phyloP scores from a whole-genome alignment of 1,140 invertebrate species.

The Cydia splendana region DNA sequence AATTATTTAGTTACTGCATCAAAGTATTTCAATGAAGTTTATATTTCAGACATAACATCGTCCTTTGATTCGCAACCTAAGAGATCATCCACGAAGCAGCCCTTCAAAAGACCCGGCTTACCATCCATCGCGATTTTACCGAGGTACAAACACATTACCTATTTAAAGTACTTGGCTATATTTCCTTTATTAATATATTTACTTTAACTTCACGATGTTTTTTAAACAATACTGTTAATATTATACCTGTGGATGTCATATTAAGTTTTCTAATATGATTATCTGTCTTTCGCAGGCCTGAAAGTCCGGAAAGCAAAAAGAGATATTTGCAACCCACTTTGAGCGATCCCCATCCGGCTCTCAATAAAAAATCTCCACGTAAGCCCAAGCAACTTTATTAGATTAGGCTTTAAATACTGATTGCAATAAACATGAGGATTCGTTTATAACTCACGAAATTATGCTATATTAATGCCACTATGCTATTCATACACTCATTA shows the following conservation, averaged over 20 bases:
- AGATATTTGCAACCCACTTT: conserved; percentile 94
- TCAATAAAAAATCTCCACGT: conserved; percentile 87
- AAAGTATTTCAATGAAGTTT: conserved; percentile 17
- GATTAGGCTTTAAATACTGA: no score
- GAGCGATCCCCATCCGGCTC: conserved; percentile 89
- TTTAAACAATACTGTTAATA: no score
- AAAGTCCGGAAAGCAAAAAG: conserved; percentile 85
- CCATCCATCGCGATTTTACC: conserved; percentile 61
- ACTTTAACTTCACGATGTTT: no score
- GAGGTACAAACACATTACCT: conserved; percentile 46
- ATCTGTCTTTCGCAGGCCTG: conserved; percentile 81
- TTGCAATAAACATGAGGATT: no score
- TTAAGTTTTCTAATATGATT: no score
- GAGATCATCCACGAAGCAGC: conserved; percentile 62
- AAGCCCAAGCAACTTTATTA: conserved; percentile 45
- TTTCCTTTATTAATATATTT: background rate
- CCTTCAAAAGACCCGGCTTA: conserved; percentile 63
- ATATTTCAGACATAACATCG: conserved; percentile 57
- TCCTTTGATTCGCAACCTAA: conserved; percentile 66
- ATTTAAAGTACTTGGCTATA: background rate
- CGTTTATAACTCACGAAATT: no score
- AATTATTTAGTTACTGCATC: background rate
- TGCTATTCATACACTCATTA: no score
- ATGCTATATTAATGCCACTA: no score
- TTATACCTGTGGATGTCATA: no score